Evolutionary conservation across 2,113 vertebrate genomes (phyloP).

Genomic region (Thryonomys swinderianus): DNA sequence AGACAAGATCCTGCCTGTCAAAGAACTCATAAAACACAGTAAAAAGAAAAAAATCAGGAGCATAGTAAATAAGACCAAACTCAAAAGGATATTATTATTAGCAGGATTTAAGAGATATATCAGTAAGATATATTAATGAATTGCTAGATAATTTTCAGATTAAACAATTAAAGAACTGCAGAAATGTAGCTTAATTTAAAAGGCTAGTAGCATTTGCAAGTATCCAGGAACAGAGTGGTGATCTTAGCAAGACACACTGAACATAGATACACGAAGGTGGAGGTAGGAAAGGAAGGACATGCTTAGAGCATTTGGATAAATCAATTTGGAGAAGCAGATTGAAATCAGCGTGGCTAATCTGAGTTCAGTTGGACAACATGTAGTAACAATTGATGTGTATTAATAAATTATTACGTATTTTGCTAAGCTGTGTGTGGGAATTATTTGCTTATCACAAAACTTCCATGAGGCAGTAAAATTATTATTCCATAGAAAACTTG

Average conservation of each 20-base stretch:
- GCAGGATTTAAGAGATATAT: not conserved
- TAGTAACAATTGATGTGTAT: not conserved
- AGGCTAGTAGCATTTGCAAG: not conserved
- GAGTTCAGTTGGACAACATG: not conserved
- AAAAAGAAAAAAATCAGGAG: not conserved
- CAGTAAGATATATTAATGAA: not conserved
- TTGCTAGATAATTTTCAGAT: not conserved
- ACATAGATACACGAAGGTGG: not conserved
- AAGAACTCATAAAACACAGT: not conserved
- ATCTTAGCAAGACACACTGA: not conserved
- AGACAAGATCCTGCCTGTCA: not conserved
- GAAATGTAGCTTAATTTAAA: conserved; percentile 35
- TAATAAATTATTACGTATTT: not conserved
- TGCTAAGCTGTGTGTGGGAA: not conserved
- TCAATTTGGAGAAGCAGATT: not conserved
- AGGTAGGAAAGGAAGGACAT: not conserved
- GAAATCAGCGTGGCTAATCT: not conserved
- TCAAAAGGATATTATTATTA: not conserved
- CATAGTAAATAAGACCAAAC: not conserved
- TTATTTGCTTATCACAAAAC: not conserved
- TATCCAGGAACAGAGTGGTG: not conserved
- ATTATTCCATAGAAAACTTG: not conserved
- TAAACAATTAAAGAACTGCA: not conserved
- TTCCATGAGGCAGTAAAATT: not conserved
- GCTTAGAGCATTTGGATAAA: not conserved